These are phyloP conservation scores for Podocnemis expansa DNA, from an alignment of 2,113 vertebrate genomes.

Conservation along the genomic window DNA sequence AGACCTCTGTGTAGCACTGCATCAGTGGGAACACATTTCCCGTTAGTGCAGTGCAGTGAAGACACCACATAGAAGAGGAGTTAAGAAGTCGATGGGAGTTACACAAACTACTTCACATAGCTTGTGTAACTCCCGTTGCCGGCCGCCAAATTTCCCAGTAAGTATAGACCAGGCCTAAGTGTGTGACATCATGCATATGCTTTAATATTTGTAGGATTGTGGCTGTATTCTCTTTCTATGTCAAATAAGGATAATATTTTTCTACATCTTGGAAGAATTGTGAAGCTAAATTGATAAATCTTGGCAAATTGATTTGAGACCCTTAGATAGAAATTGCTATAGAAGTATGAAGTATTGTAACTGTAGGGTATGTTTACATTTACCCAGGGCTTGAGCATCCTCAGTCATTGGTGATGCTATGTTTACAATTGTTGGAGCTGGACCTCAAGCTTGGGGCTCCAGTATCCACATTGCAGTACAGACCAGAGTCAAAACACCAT, in stretches of 20 bases:
- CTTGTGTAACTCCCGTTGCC: too few species aligned
- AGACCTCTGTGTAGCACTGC: too few species aligned
- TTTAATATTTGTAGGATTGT: neutral
- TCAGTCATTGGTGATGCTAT: neutral
- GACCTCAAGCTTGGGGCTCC: neutral
- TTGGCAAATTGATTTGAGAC: neutral
- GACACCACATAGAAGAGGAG: too few species aligned
- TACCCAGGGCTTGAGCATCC: neutral
- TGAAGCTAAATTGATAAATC: neutral
- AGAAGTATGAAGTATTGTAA: fast-evolving
- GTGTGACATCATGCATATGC: fast-evolving
- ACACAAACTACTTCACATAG: too few species aligned
- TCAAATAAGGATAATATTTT: neutral
- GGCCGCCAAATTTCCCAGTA: too few species aligned
- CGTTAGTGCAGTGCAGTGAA: too few species aligned
- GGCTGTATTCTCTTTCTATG: neutral
- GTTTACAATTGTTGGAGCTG: neutral
- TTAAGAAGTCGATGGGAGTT: too few species aligned
- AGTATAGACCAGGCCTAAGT: neutral
- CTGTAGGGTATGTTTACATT: neutral
- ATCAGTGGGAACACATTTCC: too few species aligned
- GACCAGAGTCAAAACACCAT: neutral
- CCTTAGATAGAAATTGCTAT: neutral
- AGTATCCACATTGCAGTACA: neutral
- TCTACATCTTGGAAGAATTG: neutral